Conservation (phyloP, 2,888 invertebrate species). For the Leptopilina myrica region DNA sequence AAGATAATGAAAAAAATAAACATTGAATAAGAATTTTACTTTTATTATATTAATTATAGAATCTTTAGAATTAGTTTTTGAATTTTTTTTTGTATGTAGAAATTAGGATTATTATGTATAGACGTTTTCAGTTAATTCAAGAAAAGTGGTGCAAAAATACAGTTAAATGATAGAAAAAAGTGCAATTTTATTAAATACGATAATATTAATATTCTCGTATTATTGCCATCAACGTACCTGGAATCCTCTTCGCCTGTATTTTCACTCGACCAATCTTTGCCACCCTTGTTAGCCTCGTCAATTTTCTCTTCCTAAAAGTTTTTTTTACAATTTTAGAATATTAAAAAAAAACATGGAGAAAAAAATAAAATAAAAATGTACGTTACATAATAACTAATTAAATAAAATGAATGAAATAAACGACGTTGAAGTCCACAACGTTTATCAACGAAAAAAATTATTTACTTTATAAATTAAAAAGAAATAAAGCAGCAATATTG, state of each 20-base stretch:
- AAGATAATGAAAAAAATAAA: too few species aligned
- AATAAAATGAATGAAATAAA: conserved; percentile 11
- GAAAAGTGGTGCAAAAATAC: conserved; percentile 1
- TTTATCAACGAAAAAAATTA: too few species aligned
- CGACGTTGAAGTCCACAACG: too few species aligned
- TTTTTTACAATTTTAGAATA: background rate
- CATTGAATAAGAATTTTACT: too few species aligned
- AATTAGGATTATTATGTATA: background rate
- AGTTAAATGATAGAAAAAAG: background rate
- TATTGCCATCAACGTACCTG: conserved; percentile 64
- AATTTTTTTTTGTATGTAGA: background rate
- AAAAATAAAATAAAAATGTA: conserved; percentile 25
- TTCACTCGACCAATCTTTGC: conserved; percentile 56
- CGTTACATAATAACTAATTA: background rate
- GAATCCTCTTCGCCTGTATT: conserved; percentile 62
- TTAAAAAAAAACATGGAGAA: too few species aligned
- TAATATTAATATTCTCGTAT: background rate
- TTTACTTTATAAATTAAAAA: too few species aligned
- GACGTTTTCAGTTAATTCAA: conserved; percentile 14
- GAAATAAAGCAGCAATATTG: too few species aligned
- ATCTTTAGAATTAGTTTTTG: background rate
- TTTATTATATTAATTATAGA: too few species aligned
- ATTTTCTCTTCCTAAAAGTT: conserved; percentile 66
- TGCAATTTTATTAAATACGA: background rate
- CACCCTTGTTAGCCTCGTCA: conserved; percentile 58